A percentile compares a stretch with the other conserved stretches of the same genome.
Conservation (phyloP, 2,888 invertebrate species). For the Macaria notata region DNA sequence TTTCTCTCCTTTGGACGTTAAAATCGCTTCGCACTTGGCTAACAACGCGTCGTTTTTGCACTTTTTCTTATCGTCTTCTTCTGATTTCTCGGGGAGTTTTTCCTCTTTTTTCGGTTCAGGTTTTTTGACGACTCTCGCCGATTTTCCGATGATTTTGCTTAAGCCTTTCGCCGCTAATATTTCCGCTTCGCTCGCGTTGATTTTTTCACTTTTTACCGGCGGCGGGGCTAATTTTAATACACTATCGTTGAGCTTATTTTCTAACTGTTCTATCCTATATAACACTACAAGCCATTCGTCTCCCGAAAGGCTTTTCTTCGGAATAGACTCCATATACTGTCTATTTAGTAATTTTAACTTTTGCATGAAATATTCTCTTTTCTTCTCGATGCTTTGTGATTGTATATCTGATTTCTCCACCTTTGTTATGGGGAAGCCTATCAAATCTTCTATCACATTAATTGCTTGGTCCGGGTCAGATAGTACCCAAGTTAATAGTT, state of each 20-base stretch:
- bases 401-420: conserved; percentile 54
- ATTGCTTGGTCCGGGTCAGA: conserved; percentile 61
- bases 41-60: conserved; percentile 58
- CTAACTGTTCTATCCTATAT: conserved; percentile 63
- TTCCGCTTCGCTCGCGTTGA: conserved; percentile 67
- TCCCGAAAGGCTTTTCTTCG: conserved; percentile 58
- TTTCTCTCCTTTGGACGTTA: conserved; percentile 68
- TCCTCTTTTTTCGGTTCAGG: conserved; percentile 41
- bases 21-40: conserved; percentile 66
- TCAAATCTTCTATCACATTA: conserved; percentile 64
- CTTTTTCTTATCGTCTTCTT: conserved; percentile 44
- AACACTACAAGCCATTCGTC: conserved; percentile 73
- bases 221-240: conserved; percentile 52
- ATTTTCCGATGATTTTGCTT: conserved; percentile 71
- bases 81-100: conserved; percentile 30
- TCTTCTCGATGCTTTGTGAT: conserved; percentile 44
- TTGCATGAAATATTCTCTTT: conserved; percentile 61
- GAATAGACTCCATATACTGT: conserved; percentile 64
- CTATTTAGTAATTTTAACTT: conserved; percentile 61
- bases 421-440: conserved; percentile 55
- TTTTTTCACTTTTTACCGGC: conserved; percentile 31
- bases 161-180: conserved; percentile 71
- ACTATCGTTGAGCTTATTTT: conserved; percentile 56
- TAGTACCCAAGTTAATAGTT: conserved; percentile 60
- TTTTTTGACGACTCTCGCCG: conserved; percentile 49